These are phyloP conservation scores for Perodicticus potto DNA, from an alignment of 2,797 vertebrate species.

Conservation along the genomic window DNA sequence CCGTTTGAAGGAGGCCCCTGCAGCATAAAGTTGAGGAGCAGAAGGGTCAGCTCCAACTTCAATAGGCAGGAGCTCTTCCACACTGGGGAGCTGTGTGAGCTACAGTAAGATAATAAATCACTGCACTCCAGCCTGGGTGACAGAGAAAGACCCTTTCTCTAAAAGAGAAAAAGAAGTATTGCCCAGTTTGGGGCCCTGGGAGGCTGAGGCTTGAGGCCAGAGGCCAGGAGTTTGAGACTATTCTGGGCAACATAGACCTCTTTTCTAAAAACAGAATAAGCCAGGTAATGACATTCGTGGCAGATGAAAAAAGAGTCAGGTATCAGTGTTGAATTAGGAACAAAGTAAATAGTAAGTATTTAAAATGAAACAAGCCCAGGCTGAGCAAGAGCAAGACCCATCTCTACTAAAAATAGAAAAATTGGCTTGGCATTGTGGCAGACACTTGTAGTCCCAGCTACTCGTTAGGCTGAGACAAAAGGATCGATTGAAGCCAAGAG, in stretches of 20 bases:
- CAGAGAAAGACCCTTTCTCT: not conserved
- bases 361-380: not conserved
- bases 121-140: not conserved
- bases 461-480: no score
- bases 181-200: not conserved
- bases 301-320: not conserved
- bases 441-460: no score
- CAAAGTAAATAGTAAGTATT: not conserved
- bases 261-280: not conserved
- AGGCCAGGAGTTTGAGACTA: not conserved
- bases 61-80: not conserved
- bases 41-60: rapidly evolving
- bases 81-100: rapidly evolving
- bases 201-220: not conserved
- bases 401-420: no score
- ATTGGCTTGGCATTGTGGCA: no score
- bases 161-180: not conserved
- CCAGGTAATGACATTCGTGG: not conserved
- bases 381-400: no score
- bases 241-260: not conserved
- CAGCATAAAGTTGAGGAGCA: no score
- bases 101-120: not conserved
- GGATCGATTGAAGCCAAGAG: no score
- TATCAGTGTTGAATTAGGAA: rapidly evolving
- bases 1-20: not conserved